These are phyloP conservation scores for Branchipolynoe longqiensis DNA, from an alignment of 2,888 invertebrate genomes.

Conservation along the genomic window DNA sequence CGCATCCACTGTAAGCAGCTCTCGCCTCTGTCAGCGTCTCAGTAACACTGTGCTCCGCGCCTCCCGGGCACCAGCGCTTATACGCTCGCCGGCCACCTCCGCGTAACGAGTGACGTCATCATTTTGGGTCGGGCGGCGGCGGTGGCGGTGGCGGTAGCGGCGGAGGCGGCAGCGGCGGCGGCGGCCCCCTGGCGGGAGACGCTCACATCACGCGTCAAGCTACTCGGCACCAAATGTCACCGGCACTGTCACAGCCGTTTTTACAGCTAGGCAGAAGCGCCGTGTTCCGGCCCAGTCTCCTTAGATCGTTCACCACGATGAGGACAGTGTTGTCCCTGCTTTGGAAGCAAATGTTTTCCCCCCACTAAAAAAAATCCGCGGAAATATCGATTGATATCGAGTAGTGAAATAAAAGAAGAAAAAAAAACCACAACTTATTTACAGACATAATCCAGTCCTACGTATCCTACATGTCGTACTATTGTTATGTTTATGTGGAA, in stretches of 20 bases:
- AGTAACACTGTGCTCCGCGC: conserved; percentile 9
- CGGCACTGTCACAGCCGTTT: conserved; percentile 26
- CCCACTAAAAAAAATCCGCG: no score
- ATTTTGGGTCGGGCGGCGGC: no score
- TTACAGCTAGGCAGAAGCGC: conserved; percentile 22
- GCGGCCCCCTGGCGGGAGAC: background rate
- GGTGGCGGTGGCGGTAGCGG: background rate
- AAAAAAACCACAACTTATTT: no score
- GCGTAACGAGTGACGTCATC: no score
- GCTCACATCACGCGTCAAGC: background rate
- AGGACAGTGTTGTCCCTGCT: no score
- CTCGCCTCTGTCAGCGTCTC: background rate
- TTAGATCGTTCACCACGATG: no score
- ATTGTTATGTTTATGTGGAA: no score
- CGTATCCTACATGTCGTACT: no score
- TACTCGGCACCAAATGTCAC: background rate
- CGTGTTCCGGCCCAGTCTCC: background rate
- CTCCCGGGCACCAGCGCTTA: background rate
- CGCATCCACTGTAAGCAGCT: conserved; percentile 4
- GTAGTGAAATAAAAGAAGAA: no score
- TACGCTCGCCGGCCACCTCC: background rate
- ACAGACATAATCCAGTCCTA: no score
- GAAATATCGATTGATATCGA: no score
- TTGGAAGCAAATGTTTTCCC: no score
- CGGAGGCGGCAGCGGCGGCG: background rate